Conservation (phyloP, 2,888 invertebrate species). For the Papilio elwesi region DNA sequence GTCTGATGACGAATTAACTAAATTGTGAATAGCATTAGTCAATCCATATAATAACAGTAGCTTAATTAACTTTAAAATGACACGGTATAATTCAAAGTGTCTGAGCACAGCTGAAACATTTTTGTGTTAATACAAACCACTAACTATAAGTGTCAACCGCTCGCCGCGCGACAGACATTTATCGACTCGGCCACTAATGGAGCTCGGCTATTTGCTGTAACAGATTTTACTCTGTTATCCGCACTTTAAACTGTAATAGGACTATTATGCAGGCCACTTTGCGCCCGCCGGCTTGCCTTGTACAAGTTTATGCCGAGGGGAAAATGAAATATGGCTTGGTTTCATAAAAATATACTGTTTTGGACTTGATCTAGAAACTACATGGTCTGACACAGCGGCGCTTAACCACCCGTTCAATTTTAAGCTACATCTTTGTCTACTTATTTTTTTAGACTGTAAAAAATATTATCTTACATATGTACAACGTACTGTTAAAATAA, state of each 20-base stretch:
- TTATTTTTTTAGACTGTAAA: too few relatives aligned
- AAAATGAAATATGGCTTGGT: constrained; percentile 27
- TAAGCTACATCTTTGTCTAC: background rate
- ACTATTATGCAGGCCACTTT: constrained; percentile 49
- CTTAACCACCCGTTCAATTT: background rate
- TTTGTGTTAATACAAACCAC: constrained; percentile 29
- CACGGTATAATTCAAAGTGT: constrained; percentile 7
- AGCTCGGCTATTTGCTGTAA: constrained; percentile 62
- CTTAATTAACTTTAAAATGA: background rate
- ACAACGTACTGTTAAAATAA: too few relatives aligned
- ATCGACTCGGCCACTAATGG: constrained; percentile 66
- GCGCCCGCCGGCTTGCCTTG: constrained; percentile 30
- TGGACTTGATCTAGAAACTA: background rate
- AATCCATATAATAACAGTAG: too few relatives aligned
- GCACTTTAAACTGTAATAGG: constrained; percentile 59
- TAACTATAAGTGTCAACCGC: constrained; percentile 37
- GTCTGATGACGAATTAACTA: too few relatives aligned
- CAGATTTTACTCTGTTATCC: constrained; percentile 64
- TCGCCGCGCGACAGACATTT: constrained; percentile 55
- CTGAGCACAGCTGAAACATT: constrained; percentile 18
- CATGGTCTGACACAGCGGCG: background rate
- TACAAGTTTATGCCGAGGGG: constrained; percentile 38
- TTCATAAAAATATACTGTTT: constrained; percentile 23
- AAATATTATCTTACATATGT: too few relatives aligned
- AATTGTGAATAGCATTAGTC: too few relatives aligned